These are phyloP conservation scores for Agrilus biguttatus DNA, from an alignment of 2,888 invertebrate species.

Conservation along the genomic window DNA sequence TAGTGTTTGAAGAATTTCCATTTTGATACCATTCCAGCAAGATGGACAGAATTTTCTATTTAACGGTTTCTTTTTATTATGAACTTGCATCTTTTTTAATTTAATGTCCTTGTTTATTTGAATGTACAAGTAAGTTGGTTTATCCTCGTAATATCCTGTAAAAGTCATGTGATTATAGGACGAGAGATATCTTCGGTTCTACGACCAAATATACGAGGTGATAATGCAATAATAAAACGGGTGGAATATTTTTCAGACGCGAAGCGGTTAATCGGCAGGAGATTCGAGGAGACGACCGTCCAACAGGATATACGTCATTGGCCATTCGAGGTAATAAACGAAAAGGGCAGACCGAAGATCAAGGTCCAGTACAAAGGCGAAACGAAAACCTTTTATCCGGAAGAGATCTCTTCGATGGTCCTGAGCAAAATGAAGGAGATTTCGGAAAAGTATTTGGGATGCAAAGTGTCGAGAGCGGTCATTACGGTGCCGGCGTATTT, in stretches of 20 bases:
- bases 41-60: too few relatives aligned
- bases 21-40: too few relatives aligned
- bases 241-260: constrained; percentile 31
- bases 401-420: constrained; percentile 43
- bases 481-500: constrained; percentile 48
- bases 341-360: constrained; percentile 31
- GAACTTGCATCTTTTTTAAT: too few relatives aligned
- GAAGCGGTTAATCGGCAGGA: constrained; percentile 50
- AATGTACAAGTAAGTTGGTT: too few relatives aligned
- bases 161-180: too few relatives aligned
- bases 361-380: constrained; percentile 29
- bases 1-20: too few relatives aligned
- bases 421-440: constrained; percentile 43
- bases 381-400: constrained; percentile 32
- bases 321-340: constrained; percentile 44
- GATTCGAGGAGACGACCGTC: constrained; percentile 45
- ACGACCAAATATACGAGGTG: neutral
- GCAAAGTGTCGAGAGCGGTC: constrained; percentile 35
- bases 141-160: too few relatives aligned
- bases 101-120: too few relatives aligned
- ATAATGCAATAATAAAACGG: neutral
- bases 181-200: too few relatives aligned
- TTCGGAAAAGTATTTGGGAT: constrained; percentile 32
- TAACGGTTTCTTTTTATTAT: too few relatives aligned
- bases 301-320: constrained; percentile 50